Evolutionary conservation across 1,140 invertebrate species (phyloP).

Genomic region (Andricus grossulariae): DNA sequence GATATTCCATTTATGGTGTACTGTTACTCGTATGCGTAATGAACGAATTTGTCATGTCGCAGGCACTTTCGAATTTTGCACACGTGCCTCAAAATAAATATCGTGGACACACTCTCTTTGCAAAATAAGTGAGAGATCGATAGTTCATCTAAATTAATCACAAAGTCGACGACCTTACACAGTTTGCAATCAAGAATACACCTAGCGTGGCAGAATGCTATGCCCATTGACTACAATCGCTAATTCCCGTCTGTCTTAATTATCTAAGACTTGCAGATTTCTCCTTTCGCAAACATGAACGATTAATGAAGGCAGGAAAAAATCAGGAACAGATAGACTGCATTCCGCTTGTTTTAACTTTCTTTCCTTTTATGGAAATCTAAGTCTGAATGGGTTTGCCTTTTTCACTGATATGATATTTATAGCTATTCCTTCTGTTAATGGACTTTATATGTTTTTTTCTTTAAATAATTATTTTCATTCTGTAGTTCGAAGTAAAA

Average conservation of each 20-base stretch:
- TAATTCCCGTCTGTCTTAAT: slow-evolving; percentile 19
- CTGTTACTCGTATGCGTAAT: too few relatives aligned
- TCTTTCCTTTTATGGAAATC: slow-evolving; percentile 16
- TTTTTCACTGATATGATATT: background rate
- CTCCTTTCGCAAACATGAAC: background rate
- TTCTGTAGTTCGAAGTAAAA: background rate
- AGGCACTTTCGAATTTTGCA: too few relatives aligned
- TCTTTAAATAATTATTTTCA: background rate
- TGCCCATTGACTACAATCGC: slow-evolving; percentile 13
- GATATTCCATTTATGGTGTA: too few relatives aligned
- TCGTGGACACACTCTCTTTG: too few relatives aligned
- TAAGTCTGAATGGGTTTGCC: slow-evolving; percentile 1
- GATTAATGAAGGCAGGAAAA: slow-evolving; percentile 13
- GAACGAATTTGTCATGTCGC: too few relatives aligned
- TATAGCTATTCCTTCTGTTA: background rate
- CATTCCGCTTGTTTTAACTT: slow-evolving; percentile 9
- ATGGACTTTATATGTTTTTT: background rate
- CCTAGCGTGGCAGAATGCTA: background rate
- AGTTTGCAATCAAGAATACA: background rate
- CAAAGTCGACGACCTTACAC: background rate
- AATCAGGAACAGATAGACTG: slow-evolving; percentile 10
- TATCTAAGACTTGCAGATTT: slow-evolving; percentile 7
- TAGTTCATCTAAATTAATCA: background rate
- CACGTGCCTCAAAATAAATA: too few relatives aligned
- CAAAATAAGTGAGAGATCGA: too few relatives aligned